Conservation (phyloP, 2,797 vertebrate species). For the Hylomyscus alleni region DNA sequence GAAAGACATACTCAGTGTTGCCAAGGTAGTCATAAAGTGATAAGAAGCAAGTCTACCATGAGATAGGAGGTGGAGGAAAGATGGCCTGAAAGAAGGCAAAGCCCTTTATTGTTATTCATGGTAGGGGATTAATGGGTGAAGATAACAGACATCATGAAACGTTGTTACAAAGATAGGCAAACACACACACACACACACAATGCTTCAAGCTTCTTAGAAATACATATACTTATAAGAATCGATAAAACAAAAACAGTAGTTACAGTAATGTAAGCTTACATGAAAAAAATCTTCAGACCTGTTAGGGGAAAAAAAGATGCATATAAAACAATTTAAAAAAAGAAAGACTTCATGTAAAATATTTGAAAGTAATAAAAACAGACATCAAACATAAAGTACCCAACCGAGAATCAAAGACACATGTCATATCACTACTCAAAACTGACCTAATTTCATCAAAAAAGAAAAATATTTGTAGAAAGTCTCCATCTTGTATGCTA, state of each 20-base stretch:
- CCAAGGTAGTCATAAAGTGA: constrained; percentile 23
- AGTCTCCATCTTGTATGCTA: not conserved
- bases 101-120: not conserved
- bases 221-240: not conserved
- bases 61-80: not conserved
- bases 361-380: constrained; percentile 7
- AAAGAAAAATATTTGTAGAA: constrained; percentile 5
- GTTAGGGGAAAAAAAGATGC: not conserved
- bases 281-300: not conserved
- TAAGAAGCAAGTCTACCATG: not conserved
- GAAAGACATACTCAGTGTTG: not conserved
- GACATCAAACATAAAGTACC: not conserved
- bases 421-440: not conserved
- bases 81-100: not conserved
- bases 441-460: not conserved
- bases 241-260: not conserved
- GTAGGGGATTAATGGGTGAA: not conserved
- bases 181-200: not conserved
- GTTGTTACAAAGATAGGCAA: not conserved
- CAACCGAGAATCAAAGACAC: constrained; percentile 4
- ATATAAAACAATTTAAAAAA: not conserved
- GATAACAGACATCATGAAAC: not conserved
- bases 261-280: not conserved
- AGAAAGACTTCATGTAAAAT: constrained; percentile 17
- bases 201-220: not conserved